A percentile compares a stretch with the other conserved stretches of the same genome.
Conservation (phyloP, 2,113 vertebrate genomes). For the Numida meleagris region DNA sequence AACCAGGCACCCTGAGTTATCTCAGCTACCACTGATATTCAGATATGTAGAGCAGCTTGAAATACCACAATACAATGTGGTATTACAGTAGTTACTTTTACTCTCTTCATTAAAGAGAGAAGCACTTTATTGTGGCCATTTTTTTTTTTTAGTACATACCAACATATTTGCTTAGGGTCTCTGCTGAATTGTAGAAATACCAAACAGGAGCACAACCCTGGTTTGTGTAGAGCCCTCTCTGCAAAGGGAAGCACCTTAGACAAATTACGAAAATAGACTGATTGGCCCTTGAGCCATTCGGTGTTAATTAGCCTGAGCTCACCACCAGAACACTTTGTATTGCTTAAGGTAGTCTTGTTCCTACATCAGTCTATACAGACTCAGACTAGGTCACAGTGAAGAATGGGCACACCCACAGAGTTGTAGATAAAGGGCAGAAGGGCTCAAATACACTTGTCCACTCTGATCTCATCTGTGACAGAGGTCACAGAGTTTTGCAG, state of each 20-base stretch:
- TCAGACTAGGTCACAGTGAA: not conserved
- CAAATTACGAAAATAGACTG: not conserved
- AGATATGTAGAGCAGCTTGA: not conserved
- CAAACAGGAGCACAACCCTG: not conserved
- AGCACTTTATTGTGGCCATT: not conserved
- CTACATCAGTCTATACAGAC: not conserved
- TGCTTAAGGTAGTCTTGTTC: not conserved
- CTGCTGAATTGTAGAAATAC: not conserved
- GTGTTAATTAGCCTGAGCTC: not conserved
- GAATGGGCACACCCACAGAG: not conserved
- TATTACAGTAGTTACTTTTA: not conserved
- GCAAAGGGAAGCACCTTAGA: not conserved
- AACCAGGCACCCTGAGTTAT: not conserved
- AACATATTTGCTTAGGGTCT: not conserved
- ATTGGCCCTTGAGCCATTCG: not conserved
- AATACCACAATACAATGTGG: not conserved
- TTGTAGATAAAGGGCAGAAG: not conserved
- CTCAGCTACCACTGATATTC: not conserved
- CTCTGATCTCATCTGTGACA: not conserved
- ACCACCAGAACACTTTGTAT: not conserved
- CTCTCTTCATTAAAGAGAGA: not conserved
- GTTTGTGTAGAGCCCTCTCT: not conserved
- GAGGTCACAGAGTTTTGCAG: not conserved
- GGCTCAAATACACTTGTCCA: not conserved
- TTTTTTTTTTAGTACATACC: not conserved